Evolutionary conservation across 2,113 vertebrate genomes (phyloP).

Genomic region (Festucalex cinctus): DNA sequence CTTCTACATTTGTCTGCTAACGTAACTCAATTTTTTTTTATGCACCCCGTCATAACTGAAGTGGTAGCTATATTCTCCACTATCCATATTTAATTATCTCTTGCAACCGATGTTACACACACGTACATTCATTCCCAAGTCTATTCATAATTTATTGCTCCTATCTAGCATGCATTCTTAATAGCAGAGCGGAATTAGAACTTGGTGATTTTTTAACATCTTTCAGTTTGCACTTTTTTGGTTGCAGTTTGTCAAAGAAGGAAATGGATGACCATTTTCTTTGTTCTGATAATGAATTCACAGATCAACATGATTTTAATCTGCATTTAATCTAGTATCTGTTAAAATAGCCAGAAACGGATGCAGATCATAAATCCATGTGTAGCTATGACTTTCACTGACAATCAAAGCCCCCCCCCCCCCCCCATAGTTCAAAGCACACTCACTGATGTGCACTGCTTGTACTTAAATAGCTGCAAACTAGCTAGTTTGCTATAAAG

Average conservation of each 20-base stretch:
- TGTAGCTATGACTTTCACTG: too few species aligned
- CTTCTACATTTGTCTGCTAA: background rate
- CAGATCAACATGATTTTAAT: slow-evolving; percentile 22
- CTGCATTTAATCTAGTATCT: background rate
- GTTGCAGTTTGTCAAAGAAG: slow-evolving; percentile 19
- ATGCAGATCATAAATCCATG: too few species aligned
- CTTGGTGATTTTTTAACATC: slow-evolving; percentile 33
- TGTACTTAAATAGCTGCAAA: too few species aligned
- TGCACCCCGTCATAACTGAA: slow-evolving; percentile 23
- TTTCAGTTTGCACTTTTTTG: slow-evolving; percentile 17
- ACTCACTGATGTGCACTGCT: too few species aligned
- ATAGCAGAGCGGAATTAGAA: slow-evolving; percentile 58
- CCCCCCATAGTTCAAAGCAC: too few species aligned
- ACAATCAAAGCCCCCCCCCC: too few species aligned
- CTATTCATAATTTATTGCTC: slow-evolving; percentile 60
- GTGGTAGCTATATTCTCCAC: slow-evolving; percentile 28
- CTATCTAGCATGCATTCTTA: slow-evolving; percentile 57
- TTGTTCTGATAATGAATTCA: slow-evolving; percentile 28
- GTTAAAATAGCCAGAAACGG: too few species aligned
- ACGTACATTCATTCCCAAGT: slow-evolving; percentile 50
- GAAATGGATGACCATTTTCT: slow-evolving; percentile 21
- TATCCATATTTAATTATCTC: slow-evolving; percentile 54
- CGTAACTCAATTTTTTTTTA: slow-evolving; percentile 21
- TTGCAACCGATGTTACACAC: slow-evolving; percentile 55
- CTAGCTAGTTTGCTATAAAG: too few species aligned